These are phyloP conservation scores for Propithecus deckenii DNA, from an alignment of 2,797 vertebrate genomes.

Conservation along the genomic window DNA sequence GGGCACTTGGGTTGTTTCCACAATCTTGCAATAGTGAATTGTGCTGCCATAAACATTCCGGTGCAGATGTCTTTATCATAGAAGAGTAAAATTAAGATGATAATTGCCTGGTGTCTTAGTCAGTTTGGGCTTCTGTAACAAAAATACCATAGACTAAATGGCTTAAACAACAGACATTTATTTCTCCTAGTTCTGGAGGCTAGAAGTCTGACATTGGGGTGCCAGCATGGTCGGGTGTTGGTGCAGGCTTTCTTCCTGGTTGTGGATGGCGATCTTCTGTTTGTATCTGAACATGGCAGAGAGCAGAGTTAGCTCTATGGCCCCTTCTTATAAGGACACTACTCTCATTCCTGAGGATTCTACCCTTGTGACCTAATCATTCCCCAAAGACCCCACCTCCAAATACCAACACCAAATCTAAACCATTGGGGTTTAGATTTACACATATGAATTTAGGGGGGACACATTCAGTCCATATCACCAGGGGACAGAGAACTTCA, in stretches of 20 bases:
- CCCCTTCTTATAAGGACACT: background rate
- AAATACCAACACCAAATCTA: background rate
- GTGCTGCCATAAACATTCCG: too few species aligned
- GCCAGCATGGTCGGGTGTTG: background rate
- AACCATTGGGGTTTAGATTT: background rate
- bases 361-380: background rate
- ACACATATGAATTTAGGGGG: background rate
- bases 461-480: background rate
- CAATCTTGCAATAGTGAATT: too few species aligned
- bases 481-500: background rate
- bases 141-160: background rate
- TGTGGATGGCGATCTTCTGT: background rate
- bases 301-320: background rate
- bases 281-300: too few species aligned
- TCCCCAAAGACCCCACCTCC: background rate
- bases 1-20: too few species aligned
- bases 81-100: background rate
- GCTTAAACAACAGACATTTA: background rate
- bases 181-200: background rate
- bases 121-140: background rate
- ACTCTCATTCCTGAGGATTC: background rate
- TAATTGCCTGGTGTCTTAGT: background rate
- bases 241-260: background rate
- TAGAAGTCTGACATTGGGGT: background rate
- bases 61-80: too few species aligned